Evolutionary conservation across 1,140 invertebrate genomes (phyloP).

Genomic region (Camponotus pennsylvanicus): DNA sequence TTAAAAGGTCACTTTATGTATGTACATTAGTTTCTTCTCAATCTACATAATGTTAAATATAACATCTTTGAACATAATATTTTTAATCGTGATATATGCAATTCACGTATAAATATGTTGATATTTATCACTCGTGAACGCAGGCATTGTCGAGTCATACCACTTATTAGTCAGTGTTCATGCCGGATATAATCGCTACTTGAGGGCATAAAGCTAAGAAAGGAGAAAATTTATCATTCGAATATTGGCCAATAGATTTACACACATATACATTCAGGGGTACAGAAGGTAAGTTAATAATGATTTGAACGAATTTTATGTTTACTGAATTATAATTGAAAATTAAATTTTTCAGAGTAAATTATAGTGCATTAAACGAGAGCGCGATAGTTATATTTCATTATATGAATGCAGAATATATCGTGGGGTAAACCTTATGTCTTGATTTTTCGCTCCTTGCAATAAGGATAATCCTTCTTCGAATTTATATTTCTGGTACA

Average conservation of each 20-base stretch:
- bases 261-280: not conserved
- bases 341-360: not conserved
- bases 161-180: slow-evolving; percentile 30
- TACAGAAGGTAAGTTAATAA: not conserved
- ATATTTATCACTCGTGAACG: slow-evolving; percentile 21
- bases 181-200: not conserved
- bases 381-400: not conserved
- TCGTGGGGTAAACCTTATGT: not conserved
- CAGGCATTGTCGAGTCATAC: not conserved
- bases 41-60: not conserved
- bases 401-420: not conserved
- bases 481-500: slow-evolving; percentile 1
- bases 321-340: not conserved
- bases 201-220: not conserved
- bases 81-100: not conserved
- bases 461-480: not conserved
- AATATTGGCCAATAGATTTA: not conserved
- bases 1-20: not conserved
- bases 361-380: not conserved
- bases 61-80: not conserved
- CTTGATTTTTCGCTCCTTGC: not conserved
- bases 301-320: not conserved
- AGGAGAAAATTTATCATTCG: not conserved
- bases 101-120: not conserved
- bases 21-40: not conserved